Percentiles rank a stretch among this genome's conserved stretches.
Evolutionary conservation across 2,113 vertebrate genomes (phyloP).

Genomic region (Antechinus flavipes): DNA sequence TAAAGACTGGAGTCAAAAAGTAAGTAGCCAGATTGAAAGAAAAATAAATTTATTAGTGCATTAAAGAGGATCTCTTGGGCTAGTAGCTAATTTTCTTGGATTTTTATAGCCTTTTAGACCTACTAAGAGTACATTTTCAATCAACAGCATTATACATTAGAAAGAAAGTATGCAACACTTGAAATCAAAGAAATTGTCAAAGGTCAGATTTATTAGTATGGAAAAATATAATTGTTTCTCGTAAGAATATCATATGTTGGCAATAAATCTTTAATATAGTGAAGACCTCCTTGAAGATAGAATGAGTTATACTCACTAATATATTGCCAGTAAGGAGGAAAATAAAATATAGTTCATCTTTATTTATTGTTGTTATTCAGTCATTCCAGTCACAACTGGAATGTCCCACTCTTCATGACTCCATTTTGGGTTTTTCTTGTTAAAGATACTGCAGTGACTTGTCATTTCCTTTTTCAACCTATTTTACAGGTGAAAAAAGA

Average conservation of each 20-base stretch:
- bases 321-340: background rate
- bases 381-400: too few relatives aligned
- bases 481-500: too few relatives aligned
- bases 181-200: background rate
- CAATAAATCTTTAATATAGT: background rate
- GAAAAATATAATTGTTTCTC: background rate
- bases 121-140: background rate
- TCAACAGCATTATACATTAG: background rate
- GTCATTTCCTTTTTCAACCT: too few relatives aligned
- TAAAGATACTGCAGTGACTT: too few relatives aligned
- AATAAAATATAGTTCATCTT: background rate
- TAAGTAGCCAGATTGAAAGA: background rate
- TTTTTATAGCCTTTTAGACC: background rate
- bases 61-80: background rate
- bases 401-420: too few relatives aligned
- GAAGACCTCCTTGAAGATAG: background rate
- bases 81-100: background rate
- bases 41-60: background rate
- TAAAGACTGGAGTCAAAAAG: background rate
- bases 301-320: background rate
- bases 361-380: too few relatives aligned
- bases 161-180: background rate
- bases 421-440: too few relatives aligned
- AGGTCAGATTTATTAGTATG: background rate
- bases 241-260: background rate